These are phyloP conservation scores for Anticlea derivata DNA, from an alignment of 2,888 invertebrate genomes.

Conservation along the genomic window DNA sequence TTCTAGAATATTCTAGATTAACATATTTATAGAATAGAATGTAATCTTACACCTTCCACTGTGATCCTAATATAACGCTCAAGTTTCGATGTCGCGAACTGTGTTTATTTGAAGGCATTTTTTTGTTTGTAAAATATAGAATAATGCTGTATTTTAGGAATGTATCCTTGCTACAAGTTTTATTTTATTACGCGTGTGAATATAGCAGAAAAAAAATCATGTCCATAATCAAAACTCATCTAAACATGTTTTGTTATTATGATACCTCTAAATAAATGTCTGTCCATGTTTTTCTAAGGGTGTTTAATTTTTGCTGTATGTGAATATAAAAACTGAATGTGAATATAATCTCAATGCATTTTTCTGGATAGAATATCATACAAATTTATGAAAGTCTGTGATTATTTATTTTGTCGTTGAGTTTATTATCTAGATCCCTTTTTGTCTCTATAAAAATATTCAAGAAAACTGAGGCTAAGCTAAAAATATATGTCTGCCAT, in stretches of 20 bases:
- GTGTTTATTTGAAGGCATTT: slow-evolving; percentile 46
- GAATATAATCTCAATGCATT: slow-evolving; percentile 40
- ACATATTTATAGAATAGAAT: slow-evolving; percentile 66
- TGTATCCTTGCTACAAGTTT: slow-evolving; percentile 75
- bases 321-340: slow-evolving; percentile 1
- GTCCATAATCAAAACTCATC: neutral
- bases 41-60: slow-evolving; percentile 81
- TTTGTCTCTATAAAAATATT: neutral
- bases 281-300: slow-evolving; percentile 17
- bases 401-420: slow-evolving; percentile 66
- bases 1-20: slow-evolving; percentile 49
- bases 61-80: slow-evolving; percentile 83
- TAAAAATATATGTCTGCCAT: slow-evolving; percentile 6
- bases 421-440: slow-evolving; percentile 29
- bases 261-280: slow-evolving; percentile 3
- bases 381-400: slow-evolving; percentile 74
- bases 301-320: slow-evolving; percentile 5
- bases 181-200: slow-evolving; percentile 44
- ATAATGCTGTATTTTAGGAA: slow-evolving; percentile 60
- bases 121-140: slow-evolving; percentile 38
- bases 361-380: slow-evolving; percentile 33
- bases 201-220: slow-evolving; percentile 5
- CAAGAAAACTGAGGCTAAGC: slow-evolving; percentile 9
- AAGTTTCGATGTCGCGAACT: slow-evolving; percentile 75
- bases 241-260: neutral